Evolutionary conservation across 2,888 invertebrate genomes (phyloP).

Genomic region (Drosophila subsilvestris): DNA sequence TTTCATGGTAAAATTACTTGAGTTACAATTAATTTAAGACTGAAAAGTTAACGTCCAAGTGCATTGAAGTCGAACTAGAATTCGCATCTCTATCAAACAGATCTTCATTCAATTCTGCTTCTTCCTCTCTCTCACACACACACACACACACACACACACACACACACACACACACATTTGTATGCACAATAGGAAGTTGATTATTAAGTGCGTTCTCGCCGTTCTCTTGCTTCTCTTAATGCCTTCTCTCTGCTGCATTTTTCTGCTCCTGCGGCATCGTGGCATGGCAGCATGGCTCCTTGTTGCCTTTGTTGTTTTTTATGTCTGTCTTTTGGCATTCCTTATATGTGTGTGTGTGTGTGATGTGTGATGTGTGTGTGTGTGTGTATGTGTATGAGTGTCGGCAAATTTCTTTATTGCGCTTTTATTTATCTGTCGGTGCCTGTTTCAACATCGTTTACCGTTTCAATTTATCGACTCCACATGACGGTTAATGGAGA

Average conservation of each 20-base stretch:
- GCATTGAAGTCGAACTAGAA: neutral
- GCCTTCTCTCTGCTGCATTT: conserved; percentile 47
- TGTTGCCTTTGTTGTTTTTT: conserved; percentile 38
- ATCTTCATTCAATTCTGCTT: conserved; percentile 6
- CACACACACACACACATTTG: conserved; percentile 12
- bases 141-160: conserved; percentile 2
- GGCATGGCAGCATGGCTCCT: conserved; percentile 23
- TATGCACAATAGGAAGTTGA: conserved; percentile 57
- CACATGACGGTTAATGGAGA: conserved; percentile 12
- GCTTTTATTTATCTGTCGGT: conserved; percentile 64
- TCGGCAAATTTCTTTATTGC: conserved; percentile 69
- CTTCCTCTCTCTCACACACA: neutral
- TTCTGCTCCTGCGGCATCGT: conserved; percentile 15
- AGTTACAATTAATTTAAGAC: neutral
- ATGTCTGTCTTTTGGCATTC: conserved; percentile 25
- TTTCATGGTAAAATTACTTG: neutral
- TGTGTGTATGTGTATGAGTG: conserved; percentile 26
- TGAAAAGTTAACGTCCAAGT: neutral
- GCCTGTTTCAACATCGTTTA: conserved; percentile 57
- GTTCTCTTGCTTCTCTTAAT: conserved; percentile 51
- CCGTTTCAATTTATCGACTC: conserved; percentile 61
- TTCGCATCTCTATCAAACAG: neutral
- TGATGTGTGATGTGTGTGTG: conserved; percentile 8
- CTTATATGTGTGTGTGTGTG: conserved; percentile 1
- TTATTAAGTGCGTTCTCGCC: conserved; percentile 55